These are phyloP conservation scores for Hedya salicella DNA, from an alignment of 2,888 invertebrate species.

Conservation along the genomic window DNA sequence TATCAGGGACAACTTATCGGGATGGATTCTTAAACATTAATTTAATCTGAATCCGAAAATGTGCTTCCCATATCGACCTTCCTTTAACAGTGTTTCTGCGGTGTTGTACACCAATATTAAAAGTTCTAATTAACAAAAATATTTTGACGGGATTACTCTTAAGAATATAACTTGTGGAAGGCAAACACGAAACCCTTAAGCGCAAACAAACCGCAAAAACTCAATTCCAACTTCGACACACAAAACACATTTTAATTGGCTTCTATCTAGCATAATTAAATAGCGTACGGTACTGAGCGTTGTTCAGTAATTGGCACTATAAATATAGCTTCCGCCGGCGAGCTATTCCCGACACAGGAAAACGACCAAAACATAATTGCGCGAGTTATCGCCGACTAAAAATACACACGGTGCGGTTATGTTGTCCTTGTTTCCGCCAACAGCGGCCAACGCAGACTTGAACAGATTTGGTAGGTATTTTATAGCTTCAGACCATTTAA, in stretches of 20 bases:
- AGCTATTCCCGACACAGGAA: conserved; percentile 35
- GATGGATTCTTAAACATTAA: no score
- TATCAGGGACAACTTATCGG: no score
- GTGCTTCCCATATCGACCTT: no score
- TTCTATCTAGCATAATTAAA: conserved; percentile 16
- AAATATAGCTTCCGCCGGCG: conserved; percentile 31
- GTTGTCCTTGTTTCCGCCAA: not conserved
- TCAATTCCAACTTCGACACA: not conserved
- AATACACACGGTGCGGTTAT: conserved; percentile 8
- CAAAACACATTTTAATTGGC: conserved; percentile 9
- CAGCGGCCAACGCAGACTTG: no score
- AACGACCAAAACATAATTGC: conserved; percentile 39
- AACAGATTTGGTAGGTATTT: no score
- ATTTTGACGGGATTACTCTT: not conserved
- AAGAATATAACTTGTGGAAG: not conserved
- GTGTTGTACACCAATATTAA: no score
- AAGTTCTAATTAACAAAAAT: no score
- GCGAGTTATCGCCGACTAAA: conserved; percentile 29
- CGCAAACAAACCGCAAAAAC: not conserved
- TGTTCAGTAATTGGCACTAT: conserved; percentile 23
- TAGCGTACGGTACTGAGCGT: conserved; percentile 6
- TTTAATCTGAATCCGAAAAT: no score
- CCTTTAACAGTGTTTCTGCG: no score
- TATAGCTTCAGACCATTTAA: no score
- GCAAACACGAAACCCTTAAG: not conserved